These are phyloP conservation scores for Vicugna pacos DNA, from an alignment of 2,113 vertebrate species.

Conservation along the genomic window DNA sequence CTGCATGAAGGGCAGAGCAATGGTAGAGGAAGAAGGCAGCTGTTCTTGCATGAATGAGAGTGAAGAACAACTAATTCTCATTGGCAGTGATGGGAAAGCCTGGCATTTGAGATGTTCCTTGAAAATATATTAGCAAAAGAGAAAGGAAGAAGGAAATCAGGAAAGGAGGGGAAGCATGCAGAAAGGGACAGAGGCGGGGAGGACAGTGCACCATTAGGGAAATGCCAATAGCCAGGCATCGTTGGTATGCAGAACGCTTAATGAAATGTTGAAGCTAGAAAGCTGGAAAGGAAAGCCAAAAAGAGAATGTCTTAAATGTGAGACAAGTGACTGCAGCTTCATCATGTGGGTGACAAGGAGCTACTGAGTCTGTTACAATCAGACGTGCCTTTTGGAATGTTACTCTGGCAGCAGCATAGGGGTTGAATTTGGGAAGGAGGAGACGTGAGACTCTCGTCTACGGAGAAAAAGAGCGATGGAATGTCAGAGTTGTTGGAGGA, in stretches of 20 bases:
- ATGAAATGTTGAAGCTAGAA: neutral
- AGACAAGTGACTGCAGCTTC: neutral
- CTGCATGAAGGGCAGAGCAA: neutral
- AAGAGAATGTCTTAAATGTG: no score
- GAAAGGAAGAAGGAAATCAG: neutral
- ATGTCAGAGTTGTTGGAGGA: neutral
- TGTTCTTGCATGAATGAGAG: neutral
- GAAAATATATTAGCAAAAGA: neutral
- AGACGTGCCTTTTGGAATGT: neutral
- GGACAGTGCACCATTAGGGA: neutral
- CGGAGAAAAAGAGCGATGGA: neutral
- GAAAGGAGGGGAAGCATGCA: neutral
- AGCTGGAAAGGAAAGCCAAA: neutral
- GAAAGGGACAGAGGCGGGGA: neutral
- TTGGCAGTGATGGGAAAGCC: neutral
- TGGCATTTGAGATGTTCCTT: neutral
- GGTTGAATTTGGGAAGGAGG: neutral
- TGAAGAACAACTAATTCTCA: neutral
- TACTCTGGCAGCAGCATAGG: neutral
- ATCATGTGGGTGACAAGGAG: neutral
- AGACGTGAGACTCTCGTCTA: neutral
- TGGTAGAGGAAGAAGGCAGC: neutral
- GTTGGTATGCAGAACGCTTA: rapidly evolving
- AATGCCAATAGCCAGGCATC: neutral
- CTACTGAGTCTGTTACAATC: neutral